phyloP scores from a whole-genome alignment of 1,140 invertebrate genomes.

The Argopecten irradians region DNA sequence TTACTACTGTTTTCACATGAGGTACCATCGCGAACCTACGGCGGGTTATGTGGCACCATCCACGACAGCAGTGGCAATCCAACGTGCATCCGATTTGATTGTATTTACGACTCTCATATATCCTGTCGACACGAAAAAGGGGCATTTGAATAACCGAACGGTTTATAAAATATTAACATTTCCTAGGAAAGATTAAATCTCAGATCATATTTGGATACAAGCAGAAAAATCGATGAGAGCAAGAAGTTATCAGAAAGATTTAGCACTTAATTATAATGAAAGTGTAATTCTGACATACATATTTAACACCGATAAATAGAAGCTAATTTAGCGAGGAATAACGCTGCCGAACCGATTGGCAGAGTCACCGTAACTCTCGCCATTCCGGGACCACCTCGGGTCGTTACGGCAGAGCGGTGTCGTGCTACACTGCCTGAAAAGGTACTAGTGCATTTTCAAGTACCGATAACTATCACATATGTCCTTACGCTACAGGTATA shows the following conservation, averaged over 20 bases:
- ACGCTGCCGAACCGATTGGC: neutral
- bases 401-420: neutral
- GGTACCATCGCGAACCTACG: neutral
- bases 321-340: neutral
- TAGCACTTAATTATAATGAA: neutral
- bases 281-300: neutral
- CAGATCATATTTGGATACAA: constrained; percentile 4
- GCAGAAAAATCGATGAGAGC: neutral
- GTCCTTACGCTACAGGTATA: constrained; percentile 3
- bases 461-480: neutral
- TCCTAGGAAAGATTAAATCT: neutral
- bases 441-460: neutral
- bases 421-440: neutral
- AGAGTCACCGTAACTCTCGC: neutral
- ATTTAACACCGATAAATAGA: neutral
- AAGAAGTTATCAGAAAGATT: neutral
- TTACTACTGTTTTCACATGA: neutral
- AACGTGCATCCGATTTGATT: neutral
- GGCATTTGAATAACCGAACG: neutral
- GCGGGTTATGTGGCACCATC: neutral
- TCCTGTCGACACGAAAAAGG: neutral
- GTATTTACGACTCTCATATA: neutral
- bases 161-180: neutral
- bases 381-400: neutral
- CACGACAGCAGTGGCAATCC: neutral